A percentile compares a stretch with the other conserved stretches of the same genome.
phyloP scores from a whole-genome alignment of 1,140 invertebrate genomes.

The Zophobas morio region DNA sequence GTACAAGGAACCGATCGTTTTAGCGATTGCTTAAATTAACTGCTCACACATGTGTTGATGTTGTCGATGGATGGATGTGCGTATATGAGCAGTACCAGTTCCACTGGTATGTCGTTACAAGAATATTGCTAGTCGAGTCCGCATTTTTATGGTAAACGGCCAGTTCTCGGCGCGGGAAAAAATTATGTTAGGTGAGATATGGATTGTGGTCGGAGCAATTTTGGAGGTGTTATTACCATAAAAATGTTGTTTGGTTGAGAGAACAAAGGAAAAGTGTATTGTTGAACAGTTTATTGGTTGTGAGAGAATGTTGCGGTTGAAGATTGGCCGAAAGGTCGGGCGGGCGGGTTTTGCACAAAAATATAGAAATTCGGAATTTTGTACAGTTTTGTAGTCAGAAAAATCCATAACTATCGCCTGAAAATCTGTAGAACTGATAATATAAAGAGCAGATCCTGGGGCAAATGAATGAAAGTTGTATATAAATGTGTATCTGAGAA shows the following conservation, averaged over 20 bases:
- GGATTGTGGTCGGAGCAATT: neutral
- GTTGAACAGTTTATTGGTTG: too few relatives aligned
- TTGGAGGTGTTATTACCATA: neutral
- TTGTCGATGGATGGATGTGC: neutral
- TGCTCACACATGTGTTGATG: neutral
- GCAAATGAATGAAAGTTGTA: too few relatives aligned
- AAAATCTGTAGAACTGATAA: too few relatives aligned
- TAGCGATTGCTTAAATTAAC: conserved; percentile 7
- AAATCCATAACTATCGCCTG: too few relatives aligned
- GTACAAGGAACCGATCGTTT: conserved; percentile 10
- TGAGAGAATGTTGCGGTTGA: too few relatives aligned
- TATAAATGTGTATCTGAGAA: too few relatives aligned
- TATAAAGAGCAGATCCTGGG: too few relatives aligned
- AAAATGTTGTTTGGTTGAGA: neutral
- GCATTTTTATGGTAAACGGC: neutral
- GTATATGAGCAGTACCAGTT: conserved; percentile 24
- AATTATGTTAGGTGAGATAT: neutral
- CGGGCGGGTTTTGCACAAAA: too few relatives aligned
- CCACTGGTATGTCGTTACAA: conserved; percentile 1
- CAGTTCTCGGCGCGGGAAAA: neutral
- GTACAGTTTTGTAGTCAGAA: too few relatives aligned
- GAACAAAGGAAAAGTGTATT: neutral
- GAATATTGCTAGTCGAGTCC: neutral
- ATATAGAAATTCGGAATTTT: too few relatives aligned
- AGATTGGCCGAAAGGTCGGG: too few relatives aligned